Evolutionary conservation across 2,797 vertebrate genomes (phyloP), one percentile per base, ranked within the genome.

Genomic region (Percopsis omiscomaycus): DNA sequence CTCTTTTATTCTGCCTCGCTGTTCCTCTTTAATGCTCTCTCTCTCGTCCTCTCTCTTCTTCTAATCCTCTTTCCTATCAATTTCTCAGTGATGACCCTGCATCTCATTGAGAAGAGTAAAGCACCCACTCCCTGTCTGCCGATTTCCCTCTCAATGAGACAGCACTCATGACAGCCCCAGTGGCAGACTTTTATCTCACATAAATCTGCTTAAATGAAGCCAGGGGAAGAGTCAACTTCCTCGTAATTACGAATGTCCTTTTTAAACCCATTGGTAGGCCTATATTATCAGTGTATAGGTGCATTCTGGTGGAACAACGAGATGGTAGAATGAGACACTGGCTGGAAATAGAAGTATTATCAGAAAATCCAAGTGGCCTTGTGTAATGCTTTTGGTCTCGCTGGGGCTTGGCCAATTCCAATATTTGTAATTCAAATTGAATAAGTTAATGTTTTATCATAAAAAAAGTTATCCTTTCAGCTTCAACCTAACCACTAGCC

Each of bases 11-110:
- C 76, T 66, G n/a, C 4, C 66, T 56, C 67, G 59, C 56, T 42
- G 64, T 66, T 27, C 12, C 71, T 79, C 68, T 70, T 64, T 71
- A 59, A 58, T 45, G 66, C 69, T 14, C 29, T 42, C 2, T 29
- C 64, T 73, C 62, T 78, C 72, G 83, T 78, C 73, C 68, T 59
- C 16, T 8, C 16, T 48, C 28, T 45, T 22, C 44, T 58, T 80
- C 86, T 84, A 76, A 78, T 75, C 62, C 73, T 53, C 63, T 65
- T 83, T 83, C 82, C 70, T 73, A 64, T 71, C 63, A 82, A 62
- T 84, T 84, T 73, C 82, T 73, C 66, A n/a, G 77, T 27, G 6
- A 68, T 83, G 77, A 83, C 83, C 82, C 64, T 78, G 78, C 68
- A 69, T 82, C 77, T 78, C 70, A 68, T 64, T 73, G 66, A 46